Percentiles rank a stretch among this genome's conserved stretches.
Conservation (phyloP, 2,113 vertebrate species). For the Grammomys surdaster region DNA sequence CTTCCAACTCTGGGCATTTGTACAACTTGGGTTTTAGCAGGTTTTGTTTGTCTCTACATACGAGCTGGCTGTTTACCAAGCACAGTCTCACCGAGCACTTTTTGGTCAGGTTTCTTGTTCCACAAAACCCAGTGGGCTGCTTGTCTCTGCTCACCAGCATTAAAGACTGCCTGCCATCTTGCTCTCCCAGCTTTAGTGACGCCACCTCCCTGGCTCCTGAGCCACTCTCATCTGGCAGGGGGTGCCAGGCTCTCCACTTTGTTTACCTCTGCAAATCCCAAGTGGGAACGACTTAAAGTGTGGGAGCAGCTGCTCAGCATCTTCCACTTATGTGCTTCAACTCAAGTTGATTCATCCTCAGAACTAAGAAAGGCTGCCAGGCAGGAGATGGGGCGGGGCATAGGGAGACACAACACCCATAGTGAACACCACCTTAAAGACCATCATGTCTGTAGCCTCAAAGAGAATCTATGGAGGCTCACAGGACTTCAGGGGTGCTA, state of each 20-base stretch:
- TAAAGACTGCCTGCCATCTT: background rate
- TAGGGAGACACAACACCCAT: background rate
- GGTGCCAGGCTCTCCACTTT: background rate
- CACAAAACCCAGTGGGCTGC: background rate
- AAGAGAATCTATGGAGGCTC: background rate
- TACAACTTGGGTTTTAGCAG: background rate
- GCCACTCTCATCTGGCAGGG: background rate
- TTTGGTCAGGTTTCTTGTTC: constrained; percentile 37
- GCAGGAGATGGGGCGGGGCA: background rate
- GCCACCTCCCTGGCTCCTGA: background rate
- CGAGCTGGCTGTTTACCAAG: constrained; percentile 8
- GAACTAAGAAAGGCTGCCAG: background rate
- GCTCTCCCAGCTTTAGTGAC: background rate
- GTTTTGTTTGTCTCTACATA: constrained; percentile 32
- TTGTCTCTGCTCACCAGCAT: background rate
- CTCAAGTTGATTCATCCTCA: background rate
- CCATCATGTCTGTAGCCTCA: background rate
- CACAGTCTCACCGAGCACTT: background rate
- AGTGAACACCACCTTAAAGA: background rate
- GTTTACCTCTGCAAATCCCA: background rate
- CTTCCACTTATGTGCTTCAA: background rate
- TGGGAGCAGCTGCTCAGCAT: background rate
- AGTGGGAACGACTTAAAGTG: background rate
- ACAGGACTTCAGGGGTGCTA: background rate
- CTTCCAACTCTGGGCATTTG: constrained; percentile 35